A percentile compares a stretch with the other conserved stretches of the same genome.
phyloP scores from a whole-genome alignment of 2,113 vertebrate genomes.

The Axis porcinus region DNA sequence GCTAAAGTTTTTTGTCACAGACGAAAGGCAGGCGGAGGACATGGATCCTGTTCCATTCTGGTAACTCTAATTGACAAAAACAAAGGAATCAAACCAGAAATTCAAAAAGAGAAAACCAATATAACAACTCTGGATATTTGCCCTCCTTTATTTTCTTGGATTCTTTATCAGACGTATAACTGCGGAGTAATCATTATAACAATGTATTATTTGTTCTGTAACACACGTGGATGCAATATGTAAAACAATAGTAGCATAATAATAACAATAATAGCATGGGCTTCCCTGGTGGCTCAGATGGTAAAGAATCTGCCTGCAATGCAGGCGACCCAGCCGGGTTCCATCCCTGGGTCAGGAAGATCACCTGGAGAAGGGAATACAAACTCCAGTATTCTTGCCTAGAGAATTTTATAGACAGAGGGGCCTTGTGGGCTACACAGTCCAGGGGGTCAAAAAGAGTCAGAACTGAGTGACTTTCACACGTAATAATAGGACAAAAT shows the following conservation, averaged over 20 bases:
- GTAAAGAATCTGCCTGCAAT: not conserved
- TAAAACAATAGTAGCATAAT: not conserved
- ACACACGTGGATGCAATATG: not conserved
- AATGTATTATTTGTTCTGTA: not conserved
- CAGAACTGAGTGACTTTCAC: not conserved
- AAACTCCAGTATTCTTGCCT: not conserved
- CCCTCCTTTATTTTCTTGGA: not conserved
- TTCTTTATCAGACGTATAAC: not conserved
- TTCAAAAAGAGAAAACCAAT: not conserved
- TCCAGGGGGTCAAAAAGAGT: not conserved
- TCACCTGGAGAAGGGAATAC: not conserved
- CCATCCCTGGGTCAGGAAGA: not conserved
- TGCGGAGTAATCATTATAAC: not conserved
- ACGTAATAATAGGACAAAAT: not conserved
- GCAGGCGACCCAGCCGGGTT: rapidly evolving
- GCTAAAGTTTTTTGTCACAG: not conserved
- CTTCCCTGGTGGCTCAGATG: not conserved
- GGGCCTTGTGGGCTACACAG: not conserved
- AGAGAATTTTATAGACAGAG: not conserved
- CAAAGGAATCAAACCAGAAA: not conserved
- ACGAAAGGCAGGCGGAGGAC: not conserved
- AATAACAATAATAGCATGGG: not conserved
- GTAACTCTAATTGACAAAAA: not conserved
- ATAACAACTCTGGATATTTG: not conserved
- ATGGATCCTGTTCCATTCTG: not conserved